A percentile compares a stretch with the other conserved stretches of the same genome.
These are phyloP conservation scores for Lutjanus campechanus DNA, from an alignment of 2,797 vertebrate species.

Conservation along the genomic window DNA sequence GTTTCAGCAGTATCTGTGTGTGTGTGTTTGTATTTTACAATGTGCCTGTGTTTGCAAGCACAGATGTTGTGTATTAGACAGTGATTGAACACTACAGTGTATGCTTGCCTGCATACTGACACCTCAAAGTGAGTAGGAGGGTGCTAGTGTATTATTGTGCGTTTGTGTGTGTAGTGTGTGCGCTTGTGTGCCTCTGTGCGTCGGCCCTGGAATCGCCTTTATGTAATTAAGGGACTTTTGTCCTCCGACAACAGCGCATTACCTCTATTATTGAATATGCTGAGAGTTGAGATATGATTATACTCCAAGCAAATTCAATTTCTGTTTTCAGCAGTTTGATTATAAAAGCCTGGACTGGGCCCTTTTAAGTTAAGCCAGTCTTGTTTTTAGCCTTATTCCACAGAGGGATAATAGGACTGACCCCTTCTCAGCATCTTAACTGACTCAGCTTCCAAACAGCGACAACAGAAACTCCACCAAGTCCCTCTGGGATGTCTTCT, in stretches of 20 bases:
- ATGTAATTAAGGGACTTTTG: slow-evolving; percentile 72
- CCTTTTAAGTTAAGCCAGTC: slow-evolving; percentile 50
- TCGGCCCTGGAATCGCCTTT: slow-evolving; percentile 53
- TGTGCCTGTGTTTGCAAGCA: slow-evolving; percentile 23
- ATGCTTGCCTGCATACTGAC: slow-evolving; percentile 16
- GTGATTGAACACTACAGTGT: slow-evolving; percentile 3
- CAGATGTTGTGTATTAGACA: slow-evolving; percentile 16
- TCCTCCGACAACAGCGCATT: slow-evolving; percentile 64
- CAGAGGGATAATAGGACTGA: slow-evolving; percentile 51
- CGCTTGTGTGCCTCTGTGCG: background rate
- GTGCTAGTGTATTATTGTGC: slow-evolving; percentile 1
- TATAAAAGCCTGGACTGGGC: slow-evolving; percentile 42
- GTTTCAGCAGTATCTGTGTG: background rate
- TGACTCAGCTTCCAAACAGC: slow-evolving; percentile 41
- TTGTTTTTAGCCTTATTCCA: slow-evolving; percentile 58
- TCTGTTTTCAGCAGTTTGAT: slow-evolving; percentile 75
- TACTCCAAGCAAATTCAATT: slow-evolving; percentile 72
- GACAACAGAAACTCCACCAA: slow-evolving; percentile 34
- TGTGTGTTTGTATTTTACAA: background rate
- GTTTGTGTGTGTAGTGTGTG: slow-evolving; percentile 5
- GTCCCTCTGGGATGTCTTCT: slow-evolving; percentile 27
- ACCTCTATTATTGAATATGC: slow-evolving; percentile 73
- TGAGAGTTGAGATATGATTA: slow-evolving; percentile 73
- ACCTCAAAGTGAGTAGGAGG: slow-evolving; percentile 33
- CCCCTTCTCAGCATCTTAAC: slow-evolving; percentile 51